Conservation (phyloP, 2,888 invertebrate genomes). For the Cyclophora albipunctata region DNA sequence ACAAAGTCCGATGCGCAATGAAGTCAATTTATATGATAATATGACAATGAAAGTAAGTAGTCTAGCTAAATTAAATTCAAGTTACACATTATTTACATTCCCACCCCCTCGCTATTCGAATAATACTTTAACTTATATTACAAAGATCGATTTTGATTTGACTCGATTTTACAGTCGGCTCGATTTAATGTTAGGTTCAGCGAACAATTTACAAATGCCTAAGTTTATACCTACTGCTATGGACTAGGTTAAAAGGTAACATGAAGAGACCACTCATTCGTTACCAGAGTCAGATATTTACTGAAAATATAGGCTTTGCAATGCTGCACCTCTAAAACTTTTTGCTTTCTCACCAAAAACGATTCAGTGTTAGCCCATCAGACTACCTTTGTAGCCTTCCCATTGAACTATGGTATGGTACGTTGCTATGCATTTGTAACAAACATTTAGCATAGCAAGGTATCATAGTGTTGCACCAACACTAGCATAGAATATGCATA, state of each 20-base stretch:
- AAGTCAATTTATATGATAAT: no score
- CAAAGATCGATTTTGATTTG: constrained; percentile 26
- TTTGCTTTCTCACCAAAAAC: neutral
- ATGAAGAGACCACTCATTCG: constrained; percentile 12
- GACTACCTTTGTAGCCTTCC: no score
- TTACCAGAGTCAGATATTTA: constrained; percentile 28
- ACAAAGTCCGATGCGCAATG: neutral
- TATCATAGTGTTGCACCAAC: no score
- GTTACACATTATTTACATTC: constrained; percentile 43
- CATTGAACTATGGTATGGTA: no score
- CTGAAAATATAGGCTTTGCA: constrained; percentile 6
- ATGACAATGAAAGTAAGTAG: no score
- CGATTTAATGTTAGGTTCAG: constrained; percentile 7
- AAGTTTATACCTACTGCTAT: constrained; percentile 41
- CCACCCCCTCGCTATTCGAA: constrained; percentile 10
- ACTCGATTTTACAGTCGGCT: constrained; percentile 7
- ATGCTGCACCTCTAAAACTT: no score
- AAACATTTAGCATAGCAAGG: no score
- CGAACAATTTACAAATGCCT: constrained; percentile 54
- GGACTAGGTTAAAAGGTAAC: constrained; percentile 68
- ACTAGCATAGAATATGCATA: no score
- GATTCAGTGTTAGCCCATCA: no score
- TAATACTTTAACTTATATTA: constrained; percentile 30
- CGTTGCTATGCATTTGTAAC: no score
- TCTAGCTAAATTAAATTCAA: constrained; percentile 6